Evolutionary conservation across 2,888 invertebrate species (phyloP).

Genomic region (Uropetala carovei): DNA sequence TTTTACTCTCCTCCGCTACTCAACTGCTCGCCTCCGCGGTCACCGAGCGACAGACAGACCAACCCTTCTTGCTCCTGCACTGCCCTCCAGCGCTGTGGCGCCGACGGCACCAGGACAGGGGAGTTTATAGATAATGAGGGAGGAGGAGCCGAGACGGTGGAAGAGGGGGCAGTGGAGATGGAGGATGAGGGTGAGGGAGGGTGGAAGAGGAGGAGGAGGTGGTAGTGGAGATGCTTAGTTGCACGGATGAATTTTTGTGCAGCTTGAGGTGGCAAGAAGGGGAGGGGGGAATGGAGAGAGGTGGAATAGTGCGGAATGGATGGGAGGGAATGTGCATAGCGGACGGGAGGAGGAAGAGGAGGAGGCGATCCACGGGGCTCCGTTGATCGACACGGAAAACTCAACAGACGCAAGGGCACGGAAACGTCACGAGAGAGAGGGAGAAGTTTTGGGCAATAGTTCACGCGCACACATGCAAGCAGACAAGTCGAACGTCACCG

Average conservation of each 20-base stretch:
- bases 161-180: neutral
- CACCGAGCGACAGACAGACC: neutral
- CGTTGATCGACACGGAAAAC: conserved; percentile 16
- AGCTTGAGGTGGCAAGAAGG: neutral
- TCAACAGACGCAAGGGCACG: conserved; percentile 26
- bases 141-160: neutral
- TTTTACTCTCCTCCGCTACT: neutral
- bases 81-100: conserved; percentile 49
- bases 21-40: neutral
- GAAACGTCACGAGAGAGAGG: conserved; percentile 5
- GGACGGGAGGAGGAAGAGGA: too few species aligned
- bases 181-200: conserved; percentile 26
- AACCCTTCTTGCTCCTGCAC: neutral
- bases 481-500: neutral
- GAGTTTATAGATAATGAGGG: conserved; percentile 56
- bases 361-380: neutral
- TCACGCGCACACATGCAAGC: neutral
- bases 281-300: neutral
- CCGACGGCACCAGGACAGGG: conserved; percentile 40
- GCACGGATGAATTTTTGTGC: conserved; percentile 5
- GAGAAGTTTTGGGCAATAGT: neutral
- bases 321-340: neutral
- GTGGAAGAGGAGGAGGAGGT: neutral
- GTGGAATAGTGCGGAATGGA: neutral
- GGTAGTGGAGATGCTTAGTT: neutral